Conservation (phyloP, 1,140 invertebrate species). For the Limonius californicus region DNA sequence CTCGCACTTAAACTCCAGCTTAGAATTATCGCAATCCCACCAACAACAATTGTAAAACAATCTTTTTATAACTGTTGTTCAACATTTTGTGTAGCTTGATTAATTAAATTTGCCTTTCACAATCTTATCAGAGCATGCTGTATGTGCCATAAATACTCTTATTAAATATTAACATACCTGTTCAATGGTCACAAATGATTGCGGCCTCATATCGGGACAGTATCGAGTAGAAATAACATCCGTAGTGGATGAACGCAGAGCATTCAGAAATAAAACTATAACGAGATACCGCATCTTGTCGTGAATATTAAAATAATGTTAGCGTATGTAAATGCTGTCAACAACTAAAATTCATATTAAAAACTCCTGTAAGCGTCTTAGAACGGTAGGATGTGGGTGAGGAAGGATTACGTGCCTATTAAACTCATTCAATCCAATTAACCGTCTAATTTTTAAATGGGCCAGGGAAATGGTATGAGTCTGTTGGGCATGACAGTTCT, state of each 20-base stretch:
- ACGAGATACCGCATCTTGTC: background rate
- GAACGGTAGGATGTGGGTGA: constrained; percentile 3
- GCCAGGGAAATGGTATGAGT: background rate
- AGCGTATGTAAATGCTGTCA: background rate
- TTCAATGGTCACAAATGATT: constrained; percentile 33
- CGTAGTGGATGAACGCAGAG: background rate
- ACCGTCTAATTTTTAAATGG: background rate
- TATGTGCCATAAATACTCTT: too few relatives aligned
- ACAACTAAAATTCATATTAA: constrained; percentile 7
- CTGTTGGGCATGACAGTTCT: too few relatives aligned
- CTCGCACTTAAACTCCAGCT: too few relatives aligned
- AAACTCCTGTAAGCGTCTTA: background rate
- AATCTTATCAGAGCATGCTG: too few relatives aligned
- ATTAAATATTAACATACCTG: constrained; percentile 35
- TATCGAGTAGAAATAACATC: constrained; percentile 1
- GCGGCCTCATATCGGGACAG: constrained; percentile 35
- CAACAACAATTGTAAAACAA: too few relatives aligned
- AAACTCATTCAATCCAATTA: constrained; percentile 3
- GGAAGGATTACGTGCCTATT: constrained; percentile 10
- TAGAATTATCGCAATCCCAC: too few relatives aligned
- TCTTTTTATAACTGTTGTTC: too few relatives aligned
- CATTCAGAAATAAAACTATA: background rate
- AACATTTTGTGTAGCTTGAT: too few relatives aligned
- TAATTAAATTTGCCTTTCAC: too few relatives aligned
- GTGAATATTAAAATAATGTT: background rate